Conservation (phyloP, 2,113 vertebrate genomes). For the Ibidorhyncha struthersii region DNA sequence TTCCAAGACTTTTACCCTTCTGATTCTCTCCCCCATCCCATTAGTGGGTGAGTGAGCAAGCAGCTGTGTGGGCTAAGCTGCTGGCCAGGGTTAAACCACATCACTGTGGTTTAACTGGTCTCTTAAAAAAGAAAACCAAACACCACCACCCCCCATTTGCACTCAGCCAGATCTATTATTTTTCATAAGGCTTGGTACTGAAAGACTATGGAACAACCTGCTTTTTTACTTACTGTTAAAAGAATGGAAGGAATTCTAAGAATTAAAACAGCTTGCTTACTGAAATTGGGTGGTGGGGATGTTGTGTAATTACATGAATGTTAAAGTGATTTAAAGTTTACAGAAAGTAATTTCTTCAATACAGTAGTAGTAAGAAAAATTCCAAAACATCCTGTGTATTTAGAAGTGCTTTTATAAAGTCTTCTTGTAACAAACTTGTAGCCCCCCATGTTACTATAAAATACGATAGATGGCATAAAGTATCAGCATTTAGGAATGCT, state of each 20-base stretch:
- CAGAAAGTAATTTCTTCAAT: not conserved
- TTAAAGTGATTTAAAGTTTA: not conserved
- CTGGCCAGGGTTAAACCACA: not conserved
- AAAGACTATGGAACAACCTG: not conserved
- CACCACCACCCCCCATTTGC: not conserved
- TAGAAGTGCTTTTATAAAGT: not conserved
- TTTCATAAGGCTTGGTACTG: not conserved
- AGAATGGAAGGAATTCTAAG: not conserved
- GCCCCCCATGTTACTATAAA: not conserved
- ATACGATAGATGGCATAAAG: not conserved
- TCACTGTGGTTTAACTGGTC: not conserved
- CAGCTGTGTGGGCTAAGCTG: not conserved
- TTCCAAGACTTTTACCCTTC: not conserved
- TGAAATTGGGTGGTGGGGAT: not conserved
- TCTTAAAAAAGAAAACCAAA: not conserved
- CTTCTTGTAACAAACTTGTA: not conserved
- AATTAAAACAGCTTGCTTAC: not conserved
- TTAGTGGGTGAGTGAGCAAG: accelerated
- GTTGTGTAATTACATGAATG: not conserved
- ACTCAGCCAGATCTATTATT: not conserved
- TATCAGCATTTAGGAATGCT: not conserved
- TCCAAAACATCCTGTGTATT: not conserved
- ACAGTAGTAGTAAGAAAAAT: not conserved
- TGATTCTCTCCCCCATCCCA: not conserved
- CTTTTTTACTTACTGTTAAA: not conserved